Conservation (phyloP, 2,113 vertebrate genomes). For the Peucedramus taeniatus region DNA sequence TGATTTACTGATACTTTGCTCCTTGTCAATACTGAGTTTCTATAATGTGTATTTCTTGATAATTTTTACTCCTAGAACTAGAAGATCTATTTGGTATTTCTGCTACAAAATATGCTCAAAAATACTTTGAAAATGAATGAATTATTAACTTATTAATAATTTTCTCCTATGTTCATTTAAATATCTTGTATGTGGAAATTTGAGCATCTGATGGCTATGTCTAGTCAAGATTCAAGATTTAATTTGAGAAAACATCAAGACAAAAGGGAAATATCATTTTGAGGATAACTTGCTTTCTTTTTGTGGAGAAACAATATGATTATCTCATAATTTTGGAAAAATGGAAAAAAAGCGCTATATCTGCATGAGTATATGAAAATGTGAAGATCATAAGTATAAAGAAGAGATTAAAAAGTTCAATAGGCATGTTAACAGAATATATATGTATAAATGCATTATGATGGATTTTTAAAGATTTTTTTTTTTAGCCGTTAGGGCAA, state of each 20-base stretch:
- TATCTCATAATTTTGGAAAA: not conserved
- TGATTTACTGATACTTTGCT: not conserved
- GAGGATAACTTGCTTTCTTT: not conserved
- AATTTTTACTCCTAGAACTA: not conserved
- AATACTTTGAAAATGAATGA: not conserved
- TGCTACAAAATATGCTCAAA: not conserved
- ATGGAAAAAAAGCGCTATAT: not conserved
- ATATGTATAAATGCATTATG: not conserved
- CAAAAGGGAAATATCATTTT: not conserved
- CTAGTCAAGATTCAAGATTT: not conserved
- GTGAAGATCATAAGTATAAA: not conserved
- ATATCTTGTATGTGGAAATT: not conserved
- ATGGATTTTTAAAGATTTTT: not conserved
- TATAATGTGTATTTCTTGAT: not conserved
- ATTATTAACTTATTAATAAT: not conserved
- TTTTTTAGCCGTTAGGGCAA: not conserved
- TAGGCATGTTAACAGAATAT: not conserved
- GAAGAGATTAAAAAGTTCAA: not conserved
- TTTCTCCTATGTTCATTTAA: not conserved
- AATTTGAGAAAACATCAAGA: not conserved
- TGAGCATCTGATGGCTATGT: not conserved
- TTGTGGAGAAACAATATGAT: not conserved
- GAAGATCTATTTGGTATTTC: not conserved
- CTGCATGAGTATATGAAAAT: not conserved
- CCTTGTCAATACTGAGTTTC: not conserved